Evolutionary conservation across 2,113 vertebrate species (phyloP).

Genomic region (Panthera leo): DNA sequence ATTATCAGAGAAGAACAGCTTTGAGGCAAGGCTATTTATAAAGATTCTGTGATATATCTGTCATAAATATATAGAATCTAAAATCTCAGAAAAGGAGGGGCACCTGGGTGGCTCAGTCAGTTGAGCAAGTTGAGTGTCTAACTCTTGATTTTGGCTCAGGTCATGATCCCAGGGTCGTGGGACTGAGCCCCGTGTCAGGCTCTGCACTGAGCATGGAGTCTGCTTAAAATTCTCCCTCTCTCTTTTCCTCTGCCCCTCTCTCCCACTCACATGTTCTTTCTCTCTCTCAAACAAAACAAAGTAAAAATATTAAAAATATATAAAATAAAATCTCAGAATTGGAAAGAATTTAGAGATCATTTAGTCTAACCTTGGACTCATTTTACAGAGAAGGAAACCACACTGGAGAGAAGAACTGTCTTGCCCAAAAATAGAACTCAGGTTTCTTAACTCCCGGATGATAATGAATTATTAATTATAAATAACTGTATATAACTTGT

Average conservation of each 20-base stretch:
- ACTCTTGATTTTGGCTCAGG: no score
- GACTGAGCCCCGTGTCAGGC: no score
- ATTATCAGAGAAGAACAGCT: constrained; percentile 10
- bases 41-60: background rate
- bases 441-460: background rate
- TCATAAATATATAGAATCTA: background rate
- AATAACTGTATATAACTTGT: background rate
- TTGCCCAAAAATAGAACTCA: background rate
- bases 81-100: background rate
- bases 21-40: background rate
- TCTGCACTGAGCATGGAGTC: no score
- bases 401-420: background rate
- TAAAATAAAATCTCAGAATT: constrained; percentile 6
- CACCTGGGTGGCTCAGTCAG: no score
- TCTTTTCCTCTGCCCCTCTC: no score
- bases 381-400: constrained; percentile 7
- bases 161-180: no score
- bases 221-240: no score
- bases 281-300: no score
- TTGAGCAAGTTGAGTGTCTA: no score
- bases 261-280: no score
- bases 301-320: no score
- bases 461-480: constrained; percentile 42
- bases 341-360: background rate
- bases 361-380: background rate